Evolutionary conservation across 2,113 vertebrate genomes (phyloP).

Genomic region (Phalacrocorax carbo): DNA sequence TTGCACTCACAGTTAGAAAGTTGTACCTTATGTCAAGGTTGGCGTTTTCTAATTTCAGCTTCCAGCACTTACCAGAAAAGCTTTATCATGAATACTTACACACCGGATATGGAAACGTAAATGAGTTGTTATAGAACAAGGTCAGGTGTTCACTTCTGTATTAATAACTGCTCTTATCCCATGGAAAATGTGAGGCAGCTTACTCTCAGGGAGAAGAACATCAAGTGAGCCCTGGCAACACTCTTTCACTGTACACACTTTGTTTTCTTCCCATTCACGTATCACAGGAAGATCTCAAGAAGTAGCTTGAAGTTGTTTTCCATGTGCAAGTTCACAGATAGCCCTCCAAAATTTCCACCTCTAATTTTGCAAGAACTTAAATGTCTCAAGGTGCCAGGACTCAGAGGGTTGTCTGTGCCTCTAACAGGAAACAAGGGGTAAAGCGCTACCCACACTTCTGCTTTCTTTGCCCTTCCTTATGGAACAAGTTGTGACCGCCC

Average conservation of each 20-base stretch:
- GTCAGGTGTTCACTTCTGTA: not conserved
- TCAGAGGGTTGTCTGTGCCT: not conserved
- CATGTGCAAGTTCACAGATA: not conserved
- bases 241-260: not conserved
- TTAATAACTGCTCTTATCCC: not conserved
- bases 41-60: not conserved
- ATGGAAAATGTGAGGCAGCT: not conserved
- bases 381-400: not conserved
- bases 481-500: not conserved
- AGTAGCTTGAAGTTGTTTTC: not conserved
- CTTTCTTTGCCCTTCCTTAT: not conserved
- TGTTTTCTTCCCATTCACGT: not conserved
- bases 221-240: not conserved
- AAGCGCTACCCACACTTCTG: rapidly evolving
- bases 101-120: not conserved
- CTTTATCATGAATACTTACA: not conserved
- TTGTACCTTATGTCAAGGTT: not conserved
- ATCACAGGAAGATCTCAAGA: not conserved
- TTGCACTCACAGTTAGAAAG: not conserved
- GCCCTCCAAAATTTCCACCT: not conserved
- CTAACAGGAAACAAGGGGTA: not conserved
- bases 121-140: not conserved
- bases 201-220: not conserved
- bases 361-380: not conserved
- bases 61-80: not conserved